Evolutionary conservation across 2,888 invertebrate species (phyloP), one percentile per base, ranked within the genome.

Genomic region (Calameuta filiformis): DNA sequence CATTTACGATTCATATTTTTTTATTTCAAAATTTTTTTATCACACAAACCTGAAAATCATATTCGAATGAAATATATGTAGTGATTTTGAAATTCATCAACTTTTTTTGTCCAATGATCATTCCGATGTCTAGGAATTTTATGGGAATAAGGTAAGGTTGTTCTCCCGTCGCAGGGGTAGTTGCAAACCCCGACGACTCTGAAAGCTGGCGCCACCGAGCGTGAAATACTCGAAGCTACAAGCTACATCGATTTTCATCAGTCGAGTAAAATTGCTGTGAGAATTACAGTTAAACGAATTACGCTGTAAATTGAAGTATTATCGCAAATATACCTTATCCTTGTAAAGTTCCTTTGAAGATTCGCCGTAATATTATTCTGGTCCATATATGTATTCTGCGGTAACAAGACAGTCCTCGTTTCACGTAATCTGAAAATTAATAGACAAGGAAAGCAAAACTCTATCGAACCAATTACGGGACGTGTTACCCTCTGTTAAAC

Each of bases 201-300:
- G 71, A 33, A 30, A 31, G 33, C 81, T 86, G 83, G 86, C 85
- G 87, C 86, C 86, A 87, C 84, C 85, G 73, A n/a, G 35, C 84
- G 86, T 78, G n/a, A 31, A 34, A 35, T 30, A 68, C 40, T 68
- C n/a, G 78, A 85, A 87, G 56, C 81, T 79, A 31, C 12, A 73
- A 77, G 81, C 74, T 75, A 76, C 81, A 87, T 87, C 85, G 86
- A 87, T 87, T 81, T 83, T 80, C 74, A 78, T 79, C 75, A 69
- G 56, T 56, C 56, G 56, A 56, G 56, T 23, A 56, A 56, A 56
- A 56, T 56, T 56, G 23, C 23, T 23, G 40, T 6, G 23, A 23
- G 9, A 56, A 23, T 40, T 15, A 1, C 40, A 23, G 56, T 56
- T 23, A 56, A 23, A 56, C 9, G 56, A 56, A 23, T 56, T 6